Conservation (phyloP, 2,113 vertebrate genomes). For the Engraulis encrasicolus region DNA sequence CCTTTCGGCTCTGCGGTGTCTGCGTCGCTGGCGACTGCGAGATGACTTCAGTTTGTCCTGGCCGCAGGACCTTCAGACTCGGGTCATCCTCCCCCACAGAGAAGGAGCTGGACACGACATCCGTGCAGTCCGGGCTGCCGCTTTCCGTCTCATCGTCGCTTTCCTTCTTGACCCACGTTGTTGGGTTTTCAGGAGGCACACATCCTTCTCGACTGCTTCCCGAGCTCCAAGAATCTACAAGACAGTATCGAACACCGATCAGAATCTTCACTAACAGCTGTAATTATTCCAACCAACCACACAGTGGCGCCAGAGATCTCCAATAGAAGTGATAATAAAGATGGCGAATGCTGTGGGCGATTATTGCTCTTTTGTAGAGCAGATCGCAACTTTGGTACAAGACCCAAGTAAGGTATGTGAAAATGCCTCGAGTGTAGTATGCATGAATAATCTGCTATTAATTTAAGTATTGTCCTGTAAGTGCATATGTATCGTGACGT, state of each 20-base stretch:
- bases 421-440: neutral
- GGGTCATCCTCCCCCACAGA: constrained; percentile 22
- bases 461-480: neutral
- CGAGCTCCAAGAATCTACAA: constrained; percentile 72
- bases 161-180: constrained; percentile 50
- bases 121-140: constrained; percentile 39
- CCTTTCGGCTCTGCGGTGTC: constrained; percentile 50
- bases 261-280: neutral
- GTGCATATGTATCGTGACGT: neutral
- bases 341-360: neutral
- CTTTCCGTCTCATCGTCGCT: neutral
- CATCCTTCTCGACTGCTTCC: constrained; percentile 57
- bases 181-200: constrained; percentile 46
- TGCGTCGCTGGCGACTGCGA: constrained; percentile 17
- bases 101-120: constrained; percentile 45
- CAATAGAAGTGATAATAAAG: neutral
- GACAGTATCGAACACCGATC: neutral
- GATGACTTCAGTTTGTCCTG: neutral
- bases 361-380: neutral
- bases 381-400: neutral
- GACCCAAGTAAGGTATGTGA: neutral
- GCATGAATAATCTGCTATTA: neutral
- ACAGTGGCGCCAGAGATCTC: neutral
- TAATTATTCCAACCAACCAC: neutral
- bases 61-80: fast-evolving